phyloP scores from a whole-genome alignment of 2,797 vertebrate species.

The Macropodus opercularis region DNA sequence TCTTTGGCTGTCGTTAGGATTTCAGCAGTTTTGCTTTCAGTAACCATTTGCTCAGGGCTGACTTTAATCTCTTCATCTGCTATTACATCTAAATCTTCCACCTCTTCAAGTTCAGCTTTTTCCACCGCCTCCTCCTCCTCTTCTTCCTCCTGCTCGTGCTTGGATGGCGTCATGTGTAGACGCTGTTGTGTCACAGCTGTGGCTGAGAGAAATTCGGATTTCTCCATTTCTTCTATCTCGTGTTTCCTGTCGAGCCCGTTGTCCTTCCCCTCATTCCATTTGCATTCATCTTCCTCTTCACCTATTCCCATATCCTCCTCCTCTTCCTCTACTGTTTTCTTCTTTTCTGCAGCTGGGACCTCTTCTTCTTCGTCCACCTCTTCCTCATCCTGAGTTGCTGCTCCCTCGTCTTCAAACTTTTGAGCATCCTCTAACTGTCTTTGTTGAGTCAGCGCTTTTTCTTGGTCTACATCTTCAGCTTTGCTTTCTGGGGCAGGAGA shows the following conservation, averaged over 20 bases:
- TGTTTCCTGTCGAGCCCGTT: constrained; percentile 78
- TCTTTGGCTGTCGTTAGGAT: constrained; percentile 53
- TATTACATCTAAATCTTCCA: constrained; percentile 85
- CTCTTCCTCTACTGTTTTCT: constrained; percentile 66
- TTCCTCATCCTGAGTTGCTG: constrained; percentile 79
- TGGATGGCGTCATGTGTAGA: constrained; percentile 66
- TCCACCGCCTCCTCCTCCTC: constrained; percentile 85
- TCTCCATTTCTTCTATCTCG: constrained; percentile 85
- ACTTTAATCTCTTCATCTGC: constrained; percentile 84
- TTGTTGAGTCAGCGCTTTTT: constrained; percentile 57
- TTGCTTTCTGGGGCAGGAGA: constrained; percentile 48
- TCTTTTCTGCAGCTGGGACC: constrained; percentile 55
- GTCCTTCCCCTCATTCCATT: constrained; percentile 79
- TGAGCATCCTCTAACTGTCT: constrained; percentile 69
- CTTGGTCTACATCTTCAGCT: constrained; percentile 53
- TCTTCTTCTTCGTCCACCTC: constrained; percentile 77
- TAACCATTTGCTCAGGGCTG: constrained; percentile 62
- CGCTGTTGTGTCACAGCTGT: constrained; percentile 57
- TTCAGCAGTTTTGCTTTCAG: constrained; percentile 49
- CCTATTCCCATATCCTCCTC: constrained; percentile 81
- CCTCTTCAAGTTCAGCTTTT: constrained; percentile 91
- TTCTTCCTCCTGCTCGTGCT: constrained; percentile 68
- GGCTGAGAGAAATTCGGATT: constrained; percentile 61
- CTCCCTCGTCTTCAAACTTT: constrained; percentile 81
- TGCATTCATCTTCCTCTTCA: constrained; percentile 84